phyloP scores from a whole-genome alignment of 2,888 invertebrate genomes.

The Cinara cedri region DNA sequence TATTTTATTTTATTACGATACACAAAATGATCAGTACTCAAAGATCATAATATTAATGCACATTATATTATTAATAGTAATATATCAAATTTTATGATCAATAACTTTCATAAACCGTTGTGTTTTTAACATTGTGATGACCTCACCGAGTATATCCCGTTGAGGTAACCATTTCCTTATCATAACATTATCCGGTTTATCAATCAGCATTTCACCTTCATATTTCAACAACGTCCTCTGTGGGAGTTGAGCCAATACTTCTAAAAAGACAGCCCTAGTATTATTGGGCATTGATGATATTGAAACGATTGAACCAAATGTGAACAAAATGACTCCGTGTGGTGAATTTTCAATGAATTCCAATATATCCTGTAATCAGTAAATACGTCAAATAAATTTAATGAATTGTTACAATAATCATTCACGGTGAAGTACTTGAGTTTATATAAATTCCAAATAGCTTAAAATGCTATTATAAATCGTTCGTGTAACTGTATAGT shows the following conservation, averaged over 20 bases:
- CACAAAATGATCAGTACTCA: no score
- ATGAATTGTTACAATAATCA: no score
- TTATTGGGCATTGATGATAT: constrained; percentile 15
- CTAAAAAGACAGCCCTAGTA: neutral
- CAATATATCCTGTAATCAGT: constrained; percentile 5
- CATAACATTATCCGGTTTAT: constrained; percentile 37
- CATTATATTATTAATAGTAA: no score
- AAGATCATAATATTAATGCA: no score
- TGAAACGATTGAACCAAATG: constrained; percentile 13
- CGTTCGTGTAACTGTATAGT: no score
- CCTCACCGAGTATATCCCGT: constrained; percentile 20
- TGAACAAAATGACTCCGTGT: constrained; percentile 21
- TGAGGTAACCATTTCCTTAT: constrained; percentile 37
- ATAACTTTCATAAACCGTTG: no score
- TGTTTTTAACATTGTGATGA: no score
- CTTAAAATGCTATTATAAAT: no score
- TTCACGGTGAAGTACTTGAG: no score
- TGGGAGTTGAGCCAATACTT: neutral
- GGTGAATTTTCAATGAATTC: constrained; percentile 17
- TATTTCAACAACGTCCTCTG: constrained; percentile 31
- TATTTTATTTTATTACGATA: no score
- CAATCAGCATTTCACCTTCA: constrained; percentile 13
- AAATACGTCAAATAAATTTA: neutral
- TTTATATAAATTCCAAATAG: no score
- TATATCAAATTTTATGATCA: no score